phyloP scores from a whole-genome alignment of 2,888 invertebrate genomes.

The Diadegma fenestrale region DNA sequence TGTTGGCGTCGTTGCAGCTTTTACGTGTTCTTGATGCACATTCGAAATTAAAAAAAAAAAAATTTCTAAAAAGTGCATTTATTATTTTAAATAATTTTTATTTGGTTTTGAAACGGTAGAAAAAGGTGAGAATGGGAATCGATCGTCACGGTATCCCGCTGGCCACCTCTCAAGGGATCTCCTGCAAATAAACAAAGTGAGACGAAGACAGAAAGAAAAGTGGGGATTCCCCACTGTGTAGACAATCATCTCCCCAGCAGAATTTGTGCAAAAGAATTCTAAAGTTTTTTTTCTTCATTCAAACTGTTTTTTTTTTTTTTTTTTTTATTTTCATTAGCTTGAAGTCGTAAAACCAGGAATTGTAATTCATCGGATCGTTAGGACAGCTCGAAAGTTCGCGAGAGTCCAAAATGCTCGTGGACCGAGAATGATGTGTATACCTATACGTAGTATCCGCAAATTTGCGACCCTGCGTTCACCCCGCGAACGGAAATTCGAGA shows the following conservation, averaged over 20 bases:
- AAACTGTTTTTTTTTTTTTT: conserved; percentile 3
- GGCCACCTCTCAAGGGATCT: conserved; percentile 55
- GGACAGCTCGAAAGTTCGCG: conserved; percentile 56
- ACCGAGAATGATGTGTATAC: conserved; percentile 44
- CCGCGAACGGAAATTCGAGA: conserved; percentile 65
- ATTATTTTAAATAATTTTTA: conserved; percentile 26
- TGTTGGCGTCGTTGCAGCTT: conserved; percentile 7
- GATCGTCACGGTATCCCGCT: conserved; percentile 60
- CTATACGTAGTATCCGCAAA: conserved; percentile 51
- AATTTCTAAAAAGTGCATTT: neutral
- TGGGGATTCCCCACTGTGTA: conserved; percentile 51
- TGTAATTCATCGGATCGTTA: conserved; percentile 70
- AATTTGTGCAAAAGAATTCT: conserved; percentile 50
- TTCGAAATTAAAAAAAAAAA: neutral
- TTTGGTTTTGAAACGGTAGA: conserved; percentile 30
- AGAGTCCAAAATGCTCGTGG: conserved; percentile 62
- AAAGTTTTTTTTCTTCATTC: conserved; percentile 32
- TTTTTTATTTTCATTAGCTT: conserved; percentile 18
- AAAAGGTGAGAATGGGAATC: conserved; percentile 17
- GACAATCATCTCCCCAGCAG: conserved; percentile 61
- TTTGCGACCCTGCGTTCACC: conserved; percentile 47
- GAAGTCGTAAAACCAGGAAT: conserved; percentile 62
- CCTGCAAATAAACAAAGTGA: conserved; percentile 15
- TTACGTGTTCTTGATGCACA: neutral
- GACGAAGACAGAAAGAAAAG: conserved; percentile 4